Evolutionary conservation across 2,888 invertebrate species (phyloP).

Genomic region (Agrotis segetum): DNA sequence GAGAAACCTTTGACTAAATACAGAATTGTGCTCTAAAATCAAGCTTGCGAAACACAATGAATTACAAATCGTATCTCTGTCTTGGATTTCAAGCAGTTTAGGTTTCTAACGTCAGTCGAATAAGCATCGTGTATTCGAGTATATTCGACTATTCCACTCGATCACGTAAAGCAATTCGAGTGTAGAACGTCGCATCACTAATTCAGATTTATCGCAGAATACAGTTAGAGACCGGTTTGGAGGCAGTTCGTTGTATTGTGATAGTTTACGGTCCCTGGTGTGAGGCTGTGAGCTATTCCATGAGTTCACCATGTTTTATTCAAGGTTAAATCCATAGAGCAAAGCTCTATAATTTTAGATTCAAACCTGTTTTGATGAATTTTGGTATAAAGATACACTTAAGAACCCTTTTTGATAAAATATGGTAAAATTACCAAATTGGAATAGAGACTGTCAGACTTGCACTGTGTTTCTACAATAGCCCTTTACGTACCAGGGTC

Average conservation of each 20-base stretch:
- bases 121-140: conserved; percentile 19
- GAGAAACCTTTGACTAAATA: conserved; percentile 9
- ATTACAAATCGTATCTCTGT: conserved; percentile 12
- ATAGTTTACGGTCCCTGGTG: conserved; percentile 51
- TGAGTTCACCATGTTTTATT: conserved; percentile 47
- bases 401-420: too few relatives aligned
- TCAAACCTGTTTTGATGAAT: too few relatives aligned
- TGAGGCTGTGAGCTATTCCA: conserved; percentile 35
- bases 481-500: too few relatives aligned
- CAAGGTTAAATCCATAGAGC: background rate
- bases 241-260: conserved; percentile 54
- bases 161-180: conserved; percentile 56
- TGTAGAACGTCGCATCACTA: conserved; percentile 62
- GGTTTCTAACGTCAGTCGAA: conserved; percentile 38
- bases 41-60: conserved; percentile 23
- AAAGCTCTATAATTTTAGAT: background rate
- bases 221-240: conserved; percentile 68
- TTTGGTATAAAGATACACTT: too few relatives aligned
- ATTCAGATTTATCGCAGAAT: conserved; percentile 64
- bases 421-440: too few relatives aligned
- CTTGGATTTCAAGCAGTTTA: conserved; percentile 25
- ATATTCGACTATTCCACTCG: conserved; percentile 36
- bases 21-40: conserved; percentile 12
- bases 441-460: too few relatives aligned
- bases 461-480: too few relatives aligned